Percentiles rank a stretch among this genome's conserved stretches.
phyloP scores from a whole-genome alignment of 2,113 vertebrate genomes.

The Mormyrus iriodes region DNA sequence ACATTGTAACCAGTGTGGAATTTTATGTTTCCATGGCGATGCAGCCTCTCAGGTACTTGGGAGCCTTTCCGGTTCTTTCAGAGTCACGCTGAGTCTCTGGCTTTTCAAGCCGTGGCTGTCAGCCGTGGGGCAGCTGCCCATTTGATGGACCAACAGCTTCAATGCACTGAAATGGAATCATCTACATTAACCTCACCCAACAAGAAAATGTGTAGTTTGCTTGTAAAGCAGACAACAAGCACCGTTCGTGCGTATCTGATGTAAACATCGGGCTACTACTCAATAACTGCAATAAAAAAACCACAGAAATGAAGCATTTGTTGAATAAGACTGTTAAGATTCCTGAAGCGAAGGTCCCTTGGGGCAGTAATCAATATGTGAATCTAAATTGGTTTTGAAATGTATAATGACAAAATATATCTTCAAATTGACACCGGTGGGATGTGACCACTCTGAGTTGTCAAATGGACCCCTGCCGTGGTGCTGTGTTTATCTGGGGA shows the following conservation, averaged over 20 bases:
- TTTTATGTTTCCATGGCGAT: not conserved
- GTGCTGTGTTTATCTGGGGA: not conserved
- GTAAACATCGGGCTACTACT: not conserved
- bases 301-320: not conserved
- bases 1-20: not conserved
- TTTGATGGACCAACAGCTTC: not conserved
- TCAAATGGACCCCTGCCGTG: not conserved
- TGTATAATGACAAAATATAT: not conserved
- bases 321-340: not conserved
- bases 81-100: not conserved
- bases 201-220: not conserved
- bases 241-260: not conserved
- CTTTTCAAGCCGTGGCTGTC: not conserved
- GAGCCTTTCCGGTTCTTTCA: not conserved
- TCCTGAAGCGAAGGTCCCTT: not conserved
- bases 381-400: not conserved
- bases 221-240: not conserved
- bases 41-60: not conserved
- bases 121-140: not conserved
- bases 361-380: not conserved
- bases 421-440: not conserved
- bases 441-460: not conserved
- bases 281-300: not conserved
- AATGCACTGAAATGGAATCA: not conserved
- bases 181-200: not conserved